phyloP scores from a whole-genome alignment of 2,113 vertebrate genomes.

The Manacus vitellinus region DNA sequence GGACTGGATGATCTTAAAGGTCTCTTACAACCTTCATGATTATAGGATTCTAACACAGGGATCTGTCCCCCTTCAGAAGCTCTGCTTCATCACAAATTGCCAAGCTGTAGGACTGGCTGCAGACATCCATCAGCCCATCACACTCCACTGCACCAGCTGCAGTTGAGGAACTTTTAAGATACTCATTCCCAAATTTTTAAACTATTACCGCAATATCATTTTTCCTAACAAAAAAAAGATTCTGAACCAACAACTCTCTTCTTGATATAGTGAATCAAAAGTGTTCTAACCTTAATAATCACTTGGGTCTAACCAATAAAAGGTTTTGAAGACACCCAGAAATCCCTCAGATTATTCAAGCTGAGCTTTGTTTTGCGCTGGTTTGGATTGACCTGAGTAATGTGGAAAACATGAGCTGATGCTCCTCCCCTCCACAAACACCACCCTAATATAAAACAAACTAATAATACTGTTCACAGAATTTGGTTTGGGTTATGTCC shows the following conservation, averaged over 20 bases:
- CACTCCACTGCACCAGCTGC: neutral
- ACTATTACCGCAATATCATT: neutral
- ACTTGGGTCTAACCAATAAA: neutral
- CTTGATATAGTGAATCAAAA: neutral
- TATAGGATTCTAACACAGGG: fast-evolving
- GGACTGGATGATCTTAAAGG: neutral
- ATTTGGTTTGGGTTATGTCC: neutral
- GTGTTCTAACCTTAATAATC: neutral
- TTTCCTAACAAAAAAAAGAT: neutral
- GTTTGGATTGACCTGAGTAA: neutral
- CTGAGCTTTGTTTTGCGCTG: neutral
- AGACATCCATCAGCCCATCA: neutral
- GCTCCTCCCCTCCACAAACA: neutral
- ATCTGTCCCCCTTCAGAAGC: neutral
- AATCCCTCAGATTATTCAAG: neutral
- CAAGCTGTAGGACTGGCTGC: neutral
- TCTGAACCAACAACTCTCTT: neutral
- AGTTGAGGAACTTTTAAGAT: neutral
- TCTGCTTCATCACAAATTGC: neutral
- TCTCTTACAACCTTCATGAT: neutral
- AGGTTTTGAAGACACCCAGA: neutral
- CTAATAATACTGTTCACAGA: neutral
- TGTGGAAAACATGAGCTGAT: neutral
- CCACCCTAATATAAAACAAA: neutral
- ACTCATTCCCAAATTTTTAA: neutral